Base-by-base conservation (phyloP, 2,797 vertebrate genomes). In the Fringilla coelebs region DNA sequence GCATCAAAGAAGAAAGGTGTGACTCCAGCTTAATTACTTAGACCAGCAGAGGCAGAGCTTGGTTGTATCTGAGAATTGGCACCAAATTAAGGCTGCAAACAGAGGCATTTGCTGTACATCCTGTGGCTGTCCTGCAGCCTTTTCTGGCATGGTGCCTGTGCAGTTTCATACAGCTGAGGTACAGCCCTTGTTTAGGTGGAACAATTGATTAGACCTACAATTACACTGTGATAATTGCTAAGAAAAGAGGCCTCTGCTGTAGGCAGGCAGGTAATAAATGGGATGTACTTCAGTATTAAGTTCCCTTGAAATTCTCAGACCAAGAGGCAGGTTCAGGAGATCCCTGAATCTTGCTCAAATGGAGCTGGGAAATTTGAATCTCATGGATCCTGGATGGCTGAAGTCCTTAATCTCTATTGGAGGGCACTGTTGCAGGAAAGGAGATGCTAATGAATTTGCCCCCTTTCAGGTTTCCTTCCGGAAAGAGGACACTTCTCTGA, bases 11-110 rank as follows among this genome's bases (percentile, higher is more conserved):
- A 68, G 80, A 80, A 83, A 89, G 67, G 71, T 74, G 74, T 85
- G 89, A 92, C 73, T 90, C 70, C 57, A 34, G 41, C 38, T 91
- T 96, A 91, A 94, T 96, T 89, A 66, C 61, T 89, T 36, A 40
- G 68, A 41, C 63, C 60, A 85, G 52, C 1, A 2, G 72, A 93
- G 55, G 19, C 31, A 84, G 77, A 68, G 77, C 16, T 20, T 46
- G 43, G 51, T 21, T n/a, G 31, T 48, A 5, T 34, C 78, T 75
- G 89, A 65, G 78, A 91, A 78, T 0, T 74, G 38, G 8, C 20
- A 48, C 12, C 24, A 77, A 93, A 81, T 70, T 46, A 89, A 70
- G n/a, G 20, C 63, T 75, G 72, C 34, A 71, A 83, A 84, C 31
- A 81, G 63, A 88, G 8, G 40, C 18, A 41, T 89, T 88, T 85